phyloP scores from a whole-genome alignment of 2,113 vertebrate species.

The Malurus cyaneus region DNA sequence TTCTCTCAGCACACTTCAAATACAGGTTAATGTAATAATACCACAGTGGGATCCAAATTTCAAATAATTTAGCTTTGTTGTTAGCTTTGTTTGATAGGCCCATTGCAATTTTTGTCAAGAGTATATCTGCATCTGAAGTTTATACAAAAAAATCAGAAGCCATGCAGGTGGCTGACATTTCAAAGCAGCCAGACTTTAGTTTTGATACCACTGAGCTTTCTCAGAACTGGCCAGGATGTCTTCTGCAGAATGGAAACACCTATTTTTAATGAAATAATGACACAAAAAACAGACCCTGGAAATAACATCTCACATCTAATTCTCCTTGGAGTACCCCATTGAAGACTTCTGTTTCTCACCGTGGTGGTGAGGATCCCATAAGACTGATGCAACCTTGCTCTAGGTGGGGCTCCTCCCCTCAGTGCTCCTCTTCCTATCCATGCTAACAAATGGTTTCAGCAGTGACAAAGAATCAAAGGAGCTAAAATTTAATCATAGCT shows the following conservation, averaged over 20 bases:
- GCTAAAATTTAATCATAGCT: neutral
- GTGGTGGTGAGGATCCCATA: neutral
- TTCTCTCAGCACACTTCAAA: neutral
- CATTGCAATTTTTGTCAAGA: neutral
- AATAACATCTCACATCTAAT: neutral
- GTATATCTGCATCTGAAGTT: neutral
- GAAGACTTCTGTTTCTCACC: neutral
- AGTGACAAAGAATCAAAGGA: neutral
- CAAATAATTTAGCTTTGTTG: neutral
- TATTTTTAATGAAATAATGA: neutral
- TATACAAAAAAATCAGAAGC: neutral
- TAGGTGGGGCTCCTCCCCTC: neutral
- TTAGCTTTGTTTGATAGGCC: neutral
- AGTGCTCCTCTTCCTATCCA: neutral
- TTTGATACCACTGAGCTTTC: neutral
- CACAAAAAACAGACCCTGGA: neutral
- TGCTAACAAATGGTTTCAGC: neutral
- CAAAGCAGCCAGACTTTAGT: neutral
- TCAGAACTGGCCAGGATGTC: neutral
- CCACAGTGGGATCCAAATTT: neutral
- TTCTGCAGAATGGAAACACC: neutral
- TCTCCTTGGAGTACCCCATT: neutral
- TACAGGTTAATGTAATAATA: neutral
- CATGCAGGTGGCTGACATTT: neutral
- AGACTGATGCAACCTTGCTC: neutral